Evolutionary conservation across 2,888 invertebrate genomes (phyloP).

Genomic region (Ferdinandea cuprea): DNA sequence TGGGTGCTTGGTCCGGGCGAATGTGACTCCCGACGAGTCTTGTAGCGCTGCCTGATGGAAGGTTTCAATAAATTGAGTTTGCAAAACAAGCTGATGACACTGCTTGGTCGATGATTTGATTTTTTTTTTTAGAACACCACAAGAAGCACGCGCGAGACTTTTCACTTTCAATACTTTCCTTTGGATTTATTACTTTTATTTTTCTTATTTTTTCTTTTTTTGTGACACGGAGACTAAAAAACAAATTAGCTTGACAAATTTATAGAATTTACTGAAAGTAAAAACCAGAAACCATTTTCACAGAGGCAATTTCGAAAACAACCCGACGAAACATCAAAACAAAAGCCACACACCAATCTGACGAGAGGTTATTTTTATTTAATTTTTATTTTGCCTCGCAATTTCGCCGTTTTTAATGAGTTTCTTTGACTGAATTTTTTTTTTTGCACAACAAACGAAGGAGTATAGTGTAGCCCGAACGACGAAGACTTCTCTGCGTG

Average conservation of each 20-base stretch:
- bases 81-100: neutral
- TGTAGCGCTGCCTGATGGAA: neutral
- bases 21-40: conserved; percentile 26
- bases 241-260: neutral
- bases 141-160: conserved; percentile 32
- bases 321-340: conserved; percentile 48
- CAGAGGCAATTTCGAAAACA: conserved; percentile 20
- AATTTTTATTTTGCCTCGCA: neutral
- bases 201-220: neutral
- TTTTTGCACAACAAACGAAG: conserved; percentile 54
- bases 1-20: conserved; percentile 50
- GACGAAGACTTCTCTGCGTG: conserved; percentile 48
- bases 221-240: neutral
- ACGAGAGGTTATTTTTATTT: conserved; percentile 48
- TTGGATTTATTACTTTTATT: neutral
- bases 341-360: conserved; percentile 27
- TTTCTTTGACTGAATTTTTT: conserved; percentile 15
- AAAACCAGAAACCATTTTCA: conserved; percentile 1
- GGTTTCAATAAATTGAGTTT: neutral
- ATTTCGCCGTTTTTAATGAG: neutral
- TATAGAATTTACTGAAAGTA: conserved; percentile 7
- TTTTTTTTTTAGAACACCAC: neutral
- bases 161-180: conserved; percentile 13
- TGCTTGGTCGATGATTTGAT: neutral
- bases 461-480: neutral